A percentile compares a stretch with the other conserved stretches of the same genome.
Evolutionary conservation across 2,888 invertebrate species (phyloP).

Genomic region (Pherbina coryleti): DNA sequence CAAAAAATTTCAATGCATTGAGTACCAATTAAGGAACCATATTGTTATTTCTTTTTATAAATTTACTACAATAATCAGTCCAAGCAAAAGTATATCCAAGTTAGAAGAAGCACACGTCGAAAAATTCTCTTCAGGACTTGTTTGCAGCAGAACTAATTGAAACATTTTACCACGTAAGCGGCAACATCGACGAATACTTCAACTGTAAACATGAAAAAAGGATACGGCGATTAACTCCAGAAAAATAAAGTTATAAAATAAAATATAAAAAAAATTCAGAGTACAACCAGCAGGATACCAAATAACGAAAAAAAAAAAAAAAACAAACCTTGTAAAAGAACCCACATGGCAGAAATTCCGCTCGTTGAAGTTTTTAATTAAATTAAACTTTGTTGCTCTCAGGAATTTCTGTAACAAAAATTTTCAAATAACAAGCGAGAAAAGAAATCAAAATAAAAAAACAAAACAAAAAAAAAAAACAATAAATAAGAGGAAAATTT

Average conservation of each 20-base stretch:
- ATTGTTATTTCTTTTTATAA: too few species aligned
- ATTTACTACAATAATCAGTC: too few species aligned
- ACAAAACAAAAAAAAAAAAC: not conserved
- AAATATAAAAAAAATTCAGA: not conserved
- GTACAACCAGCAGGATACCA: not conserved
- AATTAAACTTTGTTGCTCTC: conserved; percentile 22
- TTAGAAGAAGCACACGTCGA: too few species aligned
- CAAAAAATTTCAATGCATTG: too few species aligned
- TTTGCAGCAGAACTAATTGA: conserved; percentile 19
- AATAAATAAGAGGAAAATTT: not conserved
- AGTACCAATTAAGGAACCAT: too few species aligned
- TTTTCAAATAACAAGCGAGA: conserved; percentile 13
- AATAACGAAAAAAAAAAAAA: too few species aligned
- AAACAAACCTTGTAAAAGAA: not conserved
- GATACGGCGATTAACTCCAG: not conserved
- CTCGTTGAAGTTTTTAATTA: conserved; percentile 32
- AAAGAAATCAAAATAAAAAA: not conserved
- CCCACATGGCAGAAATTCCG: conserved; percentile 25
- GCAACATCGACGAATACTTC: not conserved
- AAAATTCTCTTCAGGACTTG: too few species aligned
- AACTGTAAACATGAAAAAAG: not conserved
- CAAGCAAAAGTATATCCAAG: too few species aligned
- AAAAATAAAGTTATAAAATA: not conserved
- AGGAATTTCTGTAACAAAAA: conserved; percentile 11
- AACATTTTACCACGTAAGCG: conserved; percentile 22